Evolutionary conservation across 1,140 invertebrate genomes (phyloP).

Genomic region (Xylocopa sonorina): DNA sequence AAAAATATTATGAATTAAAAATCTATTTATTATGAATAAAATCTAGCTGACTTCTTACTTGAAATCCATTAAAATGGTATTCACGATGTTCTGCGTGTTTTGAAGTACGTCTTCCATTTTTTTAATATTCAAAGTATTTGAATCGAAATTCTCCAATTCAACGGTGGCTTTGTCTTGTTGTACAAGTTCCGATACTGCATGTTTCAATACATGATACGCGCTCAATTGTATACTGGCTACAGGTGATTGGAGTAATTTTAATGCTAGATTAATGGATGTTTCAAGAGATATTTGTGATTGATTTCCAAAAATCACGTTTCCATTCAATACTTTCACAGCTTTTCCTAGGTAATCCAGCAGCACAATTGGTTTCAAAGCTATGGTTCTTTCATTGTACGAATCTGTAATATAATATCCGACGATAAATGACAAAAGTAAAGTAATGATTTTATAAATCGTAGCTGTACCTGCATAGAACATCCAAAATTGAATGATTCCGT

Average conservation of each 20-base stretch:
- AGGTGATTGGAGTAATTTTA: constrained; percentile 76
- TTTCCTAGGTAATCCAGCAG: constrained; percentile 72
- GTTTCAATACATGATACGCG: constrained; percentile 79
- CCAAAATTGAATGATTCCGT: constrained; percentile 81
- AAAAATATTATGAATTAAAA: constrained; percentile 59
- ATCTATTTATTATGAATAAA: background rate
- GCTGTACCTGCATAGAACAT: constrained; percentile 76
- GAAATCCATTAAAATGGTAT: constrained; percentile 82
- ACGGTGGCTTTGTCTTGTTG: constrained; percentile 76
- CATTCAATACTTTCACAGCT: constrained; percentile 72
- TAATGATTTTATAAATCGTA: constrained; percentile 21
- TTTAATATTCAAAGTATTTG: constrained; percentile 70
- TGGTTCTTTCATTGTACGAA: constrained; percentile 64
- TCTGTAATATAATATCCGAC: constrained; percentile 52
- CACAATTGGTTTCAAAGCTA: constrained; percentile 61
- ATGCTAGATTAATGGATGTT: constrained; percentile 63
- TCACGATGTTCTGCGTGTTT: constrained; percentile 81
- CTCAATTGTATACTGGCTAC: constrained; percentile 79
- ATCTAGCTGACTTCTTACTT: constrained; percentile 77
- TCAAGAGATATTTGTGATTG: constrained; percentile 4
- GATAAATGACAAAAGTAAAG: constrained; percentile 25
- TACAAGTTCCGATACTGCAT: constrained; percentile 76
- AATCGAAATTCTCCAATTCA: constrained; percentile 79
- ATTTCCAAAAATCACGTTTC: constrained; percentile 66
- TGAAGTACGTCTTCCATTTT: constrained; percentile 83